Conservation (phyloP, 2,113 vertebrate species). For the Bubo scandiacus region DNA sequence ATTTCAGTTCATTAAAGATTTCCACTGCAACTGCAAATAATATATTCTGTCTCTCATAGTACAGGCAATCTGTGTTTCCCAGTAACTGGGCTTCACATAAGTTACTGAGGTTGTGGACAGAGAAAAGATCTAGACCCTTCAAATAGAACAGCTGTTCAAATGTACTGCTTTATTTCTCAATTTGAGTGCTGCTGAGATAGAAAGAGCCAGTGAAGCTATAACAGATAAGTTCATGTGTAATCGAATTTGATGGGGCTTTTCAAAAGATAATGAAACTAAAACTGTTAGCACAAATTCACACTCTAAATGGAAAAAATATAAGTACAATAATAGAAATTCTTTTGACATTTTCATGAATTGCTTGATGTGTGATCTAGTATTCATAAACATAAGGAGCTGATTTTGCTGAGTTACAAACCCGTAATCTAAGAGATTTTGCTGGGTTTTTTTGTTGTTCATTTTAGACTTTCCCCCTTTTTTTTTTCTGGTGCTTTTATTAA, state of each 20-base stretch:
- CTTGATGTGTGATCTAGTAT: not conserved
- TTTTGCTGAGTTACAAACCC: not conserved
- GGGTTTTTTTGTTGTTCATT: accelerated
- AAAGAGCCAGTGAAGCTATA: not conserved
- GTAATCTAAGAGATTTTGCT: not conserved
- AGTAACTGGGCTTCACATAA: not conserved
- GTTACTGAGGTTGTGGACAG: not conserved
- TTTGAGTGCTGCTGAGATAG: not conserved
- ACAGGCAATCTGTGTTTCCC: not conserved
- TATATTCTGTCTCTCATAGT: not conserved
- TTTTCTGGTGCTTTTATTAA: not conserved
- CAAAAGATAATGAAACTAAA: not conserved
- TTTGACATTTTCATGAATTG: not conserved
- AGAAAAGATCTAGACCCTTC: not conserved
- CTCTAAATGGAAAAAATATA: not conserved
- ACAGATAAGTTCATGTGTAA: not conserved
- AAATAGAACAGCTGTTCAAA: not conserved
- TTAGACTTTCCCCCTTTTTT: not conserved
- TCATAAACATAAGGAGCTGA: not conserved
- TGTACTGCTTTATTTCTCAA: not conserved
- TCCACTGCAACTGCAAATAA: not conserved
- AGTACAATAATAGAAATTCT: not conserved
- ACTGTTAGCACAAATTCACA: not conserved
- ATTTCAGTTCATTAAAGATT: not conserved
- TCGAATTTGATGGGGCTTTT: not conserved